Evolutionary conservation across 1,140 invertebrate species (phyloP).

Genomic region (Berghia stephanieae): DNA sequence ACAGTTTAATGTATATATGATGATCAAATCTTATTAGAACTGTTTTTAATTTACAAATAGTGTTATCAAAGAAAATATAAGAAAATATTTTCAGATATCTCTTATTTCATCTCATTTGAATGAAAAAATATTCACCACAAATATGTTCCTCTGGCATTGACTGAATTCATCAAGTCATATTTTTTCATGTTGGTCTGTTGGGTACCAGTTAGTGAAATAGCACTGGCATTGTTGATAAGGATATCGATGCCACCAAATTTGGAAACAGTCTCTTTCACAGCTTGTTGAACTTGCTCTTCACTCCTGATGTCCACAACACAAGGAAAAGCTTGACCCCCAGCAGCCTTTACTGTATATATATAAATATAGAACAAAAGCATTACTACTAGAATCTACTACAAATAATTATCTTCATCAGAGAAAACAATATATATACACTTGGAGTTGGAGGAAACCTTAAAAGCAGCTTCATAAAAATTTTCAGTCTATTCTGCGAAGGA

Average conservation of each 20-base stretch:
- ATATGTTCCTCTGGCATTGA: conserved; percentile 68
- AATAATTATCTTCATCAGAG: too few relatives aligned
- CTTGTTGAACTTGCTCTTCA: conserved; percentile 74
- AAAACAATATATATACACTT: too few relatives aligned
- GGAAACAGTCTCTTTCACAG: conserved; percentile 86
- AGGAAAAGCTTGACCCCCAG: conserved; percentile 89
- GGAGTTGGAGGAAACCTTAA: too few relatives aligned
- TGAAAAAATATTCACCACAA: conserved; percentile 62
- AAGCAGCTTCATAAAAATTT: too few relatives aligned
- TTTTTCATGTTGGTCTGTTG: conserved; percentile 89
- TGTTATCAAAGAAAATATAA: too few relatives aligned
- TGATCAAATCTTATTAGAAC: too few relatives aligned
- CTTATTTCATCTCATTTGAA: too few relatives aligned
- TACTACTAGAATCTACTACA: neutral
- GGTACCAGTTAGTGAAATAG: conserved; percentile 91
- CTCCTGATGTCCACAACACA: conserved; percentile 94
- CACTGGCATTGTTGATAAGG: conserved; percentile 93
- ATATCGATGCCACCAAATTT: conserved; percentile 98
- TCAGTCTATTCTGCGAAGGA: too few relatives aligned
- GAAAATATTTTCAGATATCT: too few relatives aligned
- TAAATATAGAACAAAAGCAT: neutral
- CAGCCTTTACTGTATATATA: conserved; percentile 79
- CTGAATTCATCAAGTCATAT: conserved; percentile 67
- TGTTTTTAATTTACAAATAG: too few relatives aligned
- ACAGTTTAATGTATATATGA: too few relatives aligned